Conservation (phyloP, 1,140 invertebrate genomes). For the Linepithema humile region DNA sequence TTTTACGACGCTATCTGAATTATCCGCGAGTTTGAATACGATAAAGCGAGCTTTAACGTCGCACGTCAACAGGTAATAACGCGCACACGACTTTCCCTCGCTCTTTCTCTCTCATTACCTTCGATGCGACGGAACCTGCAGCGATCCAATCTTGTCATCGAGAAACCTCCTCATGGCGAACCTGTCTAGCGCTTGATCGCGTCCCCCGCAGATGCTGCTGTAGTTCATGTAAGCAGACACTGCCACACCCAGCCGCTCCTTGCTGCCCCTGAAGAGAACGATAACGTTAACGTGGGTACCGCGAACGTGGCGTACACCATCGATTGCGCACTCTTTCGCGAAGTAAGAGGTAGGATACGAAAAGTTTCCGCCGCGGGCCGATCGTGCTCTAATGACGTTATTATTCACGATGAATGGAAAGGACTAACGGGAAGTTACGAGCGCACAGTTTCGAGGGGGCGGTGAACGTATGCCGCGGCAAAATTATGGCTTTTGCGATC, state of each 20-base stretch:
- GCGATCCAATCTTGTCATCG: slow-evolving; percentile 93
- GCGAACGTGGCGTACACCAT: slow-evolving; percentile 5
- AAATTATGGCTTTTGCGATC: slow-evolving; percentile 48
- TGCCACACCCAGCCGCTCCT: slow-evolving; percentile 93
- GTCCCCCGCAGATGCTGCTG: slow-evolving; percentile 94
- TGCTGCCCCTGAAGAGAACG: slow-evolving; percentile 86
- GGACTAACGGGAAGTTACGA: slow-evolving; percentile 46
- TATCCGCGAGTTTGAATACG: slow-evolving; percentile 16
- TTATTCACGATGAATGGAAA: slow-evolving; percentile 57
- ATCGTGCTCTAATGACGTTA: slow-evolving; percentile 52
- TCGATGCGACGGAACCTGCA: slow-evolving; percentile 94
- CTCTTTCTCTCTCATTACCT: slow-evolving; percentile 86
- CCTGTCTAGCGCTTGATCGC: slow-evolving; percentile 94
- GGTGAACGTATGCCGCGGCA: slow-evolving; percentile 17
- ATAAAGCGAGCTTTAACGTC: slow-evolving; percentile 55
- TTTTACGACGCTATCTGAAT: slow-evolving; percentile 17
- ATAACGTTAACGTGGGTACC: slow-evolving; percentile 37
- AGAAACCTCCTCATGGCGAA: slow-evolving; percentile 96
- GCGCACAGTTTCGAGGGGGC: slow-evolving; percentile 10
- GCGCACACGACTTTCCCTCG: neutral
- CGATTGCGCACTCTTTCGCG: neutral
- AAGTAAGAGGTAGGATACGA: neutral
- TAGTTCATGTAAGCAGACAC: slow-evolving; percentile 97
- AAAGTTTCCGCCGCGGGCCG: slow-evolving; percentile 40
- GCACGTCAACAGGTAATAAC: slow-evolving; percentile 34